Conservation (phyloP, 2,888 invertebrate species). For the Anagyrus pseudococci region DNA sequence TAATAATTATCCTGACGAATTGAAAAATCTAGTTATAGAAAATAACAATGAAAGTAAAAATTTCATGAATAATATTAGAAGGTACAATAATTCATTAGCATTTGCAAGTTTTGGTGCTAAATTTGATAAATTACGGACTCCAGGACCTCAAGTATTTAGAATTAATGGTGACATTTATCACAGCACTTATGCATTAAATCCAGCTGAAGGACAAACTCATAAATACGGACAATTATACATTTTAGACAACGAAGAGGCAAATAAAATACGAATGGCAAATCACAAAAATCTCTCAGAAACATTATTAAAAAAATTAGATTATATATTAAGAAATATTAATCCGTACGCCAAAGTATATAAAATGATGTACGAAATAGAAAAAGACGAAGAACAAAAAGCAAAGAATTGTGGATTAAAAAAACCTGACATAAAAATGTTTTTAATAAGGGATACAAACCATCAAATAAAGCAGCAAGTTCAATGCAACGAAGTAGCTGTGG, state of each 20-base stretch:
- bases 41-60: not conserved
- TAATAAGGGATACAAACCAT: no score
- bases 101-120: slow-evolving; percentile 5
- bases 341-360: slow-evolving; percentile 12
- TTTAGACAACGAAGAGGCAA: slow-evolving; percentile 13
- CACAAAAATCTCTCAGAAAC: no score
- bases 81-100: not conserved
- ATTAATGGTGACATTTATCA: slow-evolving; percentile 16
- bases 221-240: slow-evolving; percentile 18
- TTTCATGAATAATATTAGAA: not conserved
- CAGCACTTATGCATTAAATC: slow-evolving; percentile 11
- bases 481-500: no score
- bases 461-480: no score
- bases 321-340: slow-evolving; percentile 2
- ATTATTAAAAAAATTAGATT: slow-evolving; percentile 1
- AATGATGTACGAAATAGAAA: slow-evolving; percentile 21
- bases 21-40: not conserved
- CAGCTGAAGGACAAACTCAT: not conserved
- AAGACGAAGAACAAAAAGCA: slow-evolving; percentile 18
- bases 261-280: not conserved
- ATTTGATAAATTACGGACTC: not conserved
- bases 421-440: no score
- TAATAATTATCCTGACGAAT: not conserved
- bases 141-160: not conserved
- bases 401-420: no score